Evolutionary conservation across 2,888 invertebrate species (phyloP).

Genomic region (Sarcophaga subvicina): DNA sequence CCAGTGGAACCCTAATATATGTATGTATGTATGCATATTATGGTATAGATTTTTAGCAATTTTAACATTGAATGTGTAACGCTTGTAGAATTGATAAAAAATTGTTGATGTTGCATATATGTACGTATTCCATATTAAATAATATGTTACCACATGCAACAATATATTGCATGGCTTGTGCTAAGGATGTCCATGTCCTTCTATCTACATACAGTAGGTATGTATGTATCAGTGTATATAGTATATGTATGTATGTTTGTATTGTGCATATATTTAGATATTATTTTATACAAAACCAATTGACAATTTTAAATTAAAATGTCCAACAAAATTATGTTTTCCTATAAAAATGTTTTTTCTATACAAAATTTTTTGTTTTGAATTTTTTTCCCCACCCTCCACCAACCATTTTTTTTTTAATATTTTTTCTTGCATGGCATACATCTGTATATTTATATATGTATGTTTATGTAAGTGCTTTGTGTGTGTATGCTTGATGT

Average conservation of each 20-base stretch:
- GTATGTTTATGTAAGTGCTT: neutral
- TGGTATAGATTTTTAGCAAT: too few relatives aligned
- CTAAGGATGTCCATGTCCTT: too few relatives aligned
- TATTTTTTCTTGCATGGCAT: conserved; percentile 22
- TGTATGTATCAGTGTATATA: neutral
- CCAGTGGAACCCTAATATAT: too few relatives aligned
- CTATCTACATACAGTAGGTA: neutral
- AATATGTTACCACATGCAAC: conserved; percentile 29
- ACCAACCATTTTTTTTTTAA: neutral
- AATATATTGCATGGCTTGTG: neutral
- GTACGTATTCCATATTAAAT: conserved; percentile 26
- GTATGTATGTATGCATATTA: too few relatives aligned
- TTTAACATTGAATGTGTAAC: neutral
- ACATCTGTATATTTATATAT: conserved; percentile 27
- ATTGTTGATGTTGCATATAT: neutral
- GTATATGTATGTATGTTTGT: neutral
- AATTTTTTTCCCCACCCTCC: neutral
- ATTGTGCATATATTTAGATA: conserved; percentile 13
- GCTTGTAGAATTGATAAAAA: neutral
- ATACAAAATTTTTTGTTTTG: conserved; percentile 18
- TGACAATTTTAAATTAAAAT: conserved; percentile 72
- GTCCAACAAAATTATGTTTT: conserved; percentile 68
- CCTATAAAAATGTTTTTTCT: conserved; percentile 29
- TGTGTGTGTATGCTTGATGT: conserved; percentile 24
- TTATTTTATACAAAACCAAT: conserved; percentile 65